Evolutionary conservation across 2,113 vertebrate genomes (phyloP), one percentile per base, ranked within the genome.

Genomic region (Cepphus grylle): DNA sequence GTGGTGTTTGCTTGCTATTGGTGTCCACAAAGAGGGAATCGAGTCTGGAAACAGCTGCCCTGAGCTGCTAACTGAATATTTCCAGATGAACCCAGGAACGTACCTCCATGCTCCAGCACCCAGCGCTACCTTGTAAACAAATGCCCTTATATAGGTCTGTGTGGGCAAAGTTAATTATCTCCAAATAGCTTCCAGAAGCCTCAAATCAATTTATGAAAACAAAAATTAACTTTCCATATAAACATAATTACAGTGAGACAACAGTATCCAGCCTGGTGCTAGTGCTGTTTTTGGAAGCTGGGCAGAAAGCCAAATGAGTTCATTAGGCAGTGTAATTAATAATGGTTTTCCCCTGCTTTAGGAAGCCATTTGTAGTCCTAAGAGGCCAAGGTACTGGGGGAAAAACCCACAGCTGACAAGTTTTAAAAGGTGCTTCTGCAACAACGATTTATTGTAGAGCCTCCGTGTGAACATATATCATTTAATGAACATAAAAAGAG

Each of bases 221-320:
- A 98, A 98, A 98, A 98, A 98, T 98, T 97, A 98, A 97, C 98
- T 98, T 98, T 97, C 97, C 96, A 88, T 97, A 98, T 98, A 98
- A 98, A 98, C 96, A 98, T 97, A 98, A 98, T 98, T 98, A 97
- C 97, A 97, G 92, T 94, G 96, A 97, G 96, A 97, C 96, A 97
- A 97, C 94, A 97, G 97, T 97, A 96, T 93, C 90, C 96, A 96
- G 97, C 89, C 95, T 96, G 93, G 92, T 94, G 83, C 80, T 96
- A 96, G 91, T 36, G 73, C 95, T 97, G 96, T 92, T 97, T 97
- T 97, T 97, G 97, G 97, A 97, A 96, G 94, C 97, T 94, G 97
- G 98, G 98, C 97, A 95, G 77, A 76, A 86, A 97, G 97, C 98
- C 98, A 98, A 98, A 97, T 96, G 96, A 97, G 98, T 98, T 97